Evolutionary conservation across 2,888 invertebrate genomes (phyloP), one percentile per base, ranked within the genome.

Genomic region (Tridacna crocea): DNA sequence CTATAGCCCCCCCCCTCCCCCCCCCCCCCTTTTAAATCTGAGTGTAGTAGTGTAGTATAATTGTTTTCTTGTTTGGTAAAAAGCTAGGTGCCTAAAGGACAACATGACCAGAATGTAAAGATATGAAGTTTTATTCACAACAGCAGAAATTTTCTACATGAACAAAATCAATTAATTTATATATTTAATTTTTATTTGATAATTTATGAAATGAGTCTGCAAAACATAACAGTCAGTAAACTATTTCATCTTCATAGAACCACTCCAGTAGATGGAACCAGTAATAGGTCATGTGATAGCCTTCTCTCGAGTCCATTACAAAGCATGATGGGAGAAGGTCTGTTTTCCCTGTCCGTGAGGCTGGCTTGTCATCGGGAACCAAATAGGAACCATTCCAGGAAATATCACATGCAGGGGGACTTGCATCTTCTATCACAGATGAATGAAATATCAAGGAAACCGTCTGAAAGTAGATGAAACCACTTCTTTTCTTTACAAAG

Each of bases 271-370:
- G 66, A 77, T 92, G 83, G 75, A 91, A 92, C 91, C 91, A 92
- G 81, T 91, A 92, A 72, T 87, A 89, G 10, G 91, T 92, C 91
- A 92, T 88, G 82, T 91, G 91, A 74, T 89, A 91, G 4, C 91
- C 91, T 75, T 91, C 91, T 17, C 91, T 79, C 0, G 91, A 91
- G 17, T 91, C 91, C 77, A 47, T 75, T 0, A 83, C 81, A 65
- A 85, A 88, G 75, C 91, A 92, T 24, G 88, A 86, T 17, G 91
- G 91, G 13, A 92, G 87, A 3, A 90, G 87, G 22, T 80, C 76
- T 36, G 68, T 61, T 6, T 61, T 61, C 22, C 75, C 72, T n/a
- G 73, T 82, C 66, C 63, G 51, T 0, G 80, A 63, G 10, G 80
- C 46, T 12, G 63, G 84, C 8, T 22, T 61, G 36, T 26, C 19